Conservation (phyloP, 2,797 vertebrate genomes). For the Typhlichthys subterraneus region DNA sequence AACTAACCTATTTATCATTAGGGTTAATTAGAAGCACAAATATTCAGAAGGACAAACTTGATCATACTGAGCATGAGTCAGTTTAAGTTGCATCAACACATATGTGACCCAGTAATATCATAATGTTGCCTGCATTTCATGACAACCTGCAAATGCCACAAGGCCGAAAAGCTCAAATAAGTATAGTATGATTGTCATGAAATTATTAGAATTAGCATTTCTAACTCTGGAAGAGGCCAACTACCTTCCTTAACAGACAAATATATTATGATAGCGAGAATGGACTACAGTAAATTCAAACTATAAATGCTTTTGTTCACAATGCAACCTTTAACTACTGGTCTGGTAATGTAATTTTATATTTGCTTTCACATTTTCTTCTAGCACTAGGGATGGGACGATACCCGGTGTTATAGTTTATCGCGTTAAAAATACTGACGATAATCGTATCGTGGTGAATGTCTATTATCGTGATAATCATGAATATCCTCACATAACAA, state of each 20-base stretch:
- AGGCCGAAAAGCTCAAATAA: conserved; percentile 58
- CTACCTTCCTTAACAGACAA: conserved; percentile 31
- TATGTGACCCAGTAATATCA: conserved; percentile 55
- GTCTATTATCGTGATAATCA: too few species aligned
- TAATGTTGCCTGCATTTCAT: conserved; percentile 42
- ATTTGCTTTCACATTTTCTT: conserved; percentile 53
- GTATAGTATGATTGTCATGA: conserved; percentile 37
- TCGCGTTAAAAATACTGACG: too few species aligned
- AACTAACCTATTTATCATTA: conserved; percentile 18
- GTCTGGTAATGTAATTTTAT: conserved; percentile 52
- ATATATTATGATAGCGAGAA: conserved; percentile 34
- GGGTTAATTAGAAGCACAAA: conserved; percentile 34
- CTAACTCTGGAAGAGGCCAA: conserved; percentile 20
- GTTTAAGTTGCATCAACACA: conserved; percentile 28
- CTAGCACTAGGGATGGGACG: too few species aligned
- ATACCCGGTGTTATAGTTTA: too few species aligned
- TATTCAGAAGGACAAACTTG: conserved; percentile 42
- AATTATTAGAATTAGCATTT: conserved; percentile 22
- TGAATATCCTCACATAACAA: too few species aligned
- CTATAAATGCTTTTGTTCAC: conserved; percentile 32
- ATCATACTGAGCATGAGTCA: conserved; percentile 36
- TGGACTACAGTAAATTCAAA: conserved; percentile 23
- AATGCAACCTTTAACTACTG: conserved; percentile 16
- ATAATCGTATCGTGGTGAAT: too few species aligned
- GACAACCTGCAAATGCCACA: conserved; percentile 57